Evolutionary conservation across 37 sponge, comb jelly and placozoan species (phyloP), one percentile per base, ranked within the genome.

Genomic region (Diacarnus erythraeanus): DNA sequence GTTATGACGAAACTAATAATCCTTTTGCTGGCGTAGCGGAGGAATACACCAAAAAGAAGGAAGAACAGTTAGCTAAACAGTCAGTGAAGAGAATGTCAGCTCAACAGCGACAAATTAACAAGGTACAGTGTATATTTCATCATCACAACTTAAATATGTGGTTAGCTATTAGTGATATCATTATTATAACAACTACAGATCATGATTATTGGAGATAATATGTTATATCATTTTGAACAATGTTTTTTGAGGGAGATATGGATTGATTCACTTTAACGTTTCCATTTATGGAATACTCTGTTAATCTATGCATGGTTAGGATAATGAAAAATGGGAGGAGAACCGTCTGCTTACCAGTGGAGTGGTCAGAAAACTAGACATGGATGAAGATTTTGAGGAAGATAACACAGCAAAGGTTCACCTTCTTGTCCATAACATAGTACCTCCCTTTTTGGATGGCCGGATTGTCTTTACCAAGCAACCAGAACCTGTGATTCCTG

Each of bases 381-480:
- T 84, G 34, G 90, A 91, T 75, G 93, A 94, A 21, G 91, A 96
- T 66, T 94, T 92, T 84, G 97, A 96, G 38, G 99, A 99, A 44
- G 99, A 96, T 39, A 65, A 77, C 12, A 91, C 78, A 38, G 93
- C 90, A 25, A 93, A 94, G 57, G 92, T 96, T 41, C 97, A 99
- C 72, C 90, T 99, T n/a, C 83, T 99, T 68, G 99, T 99, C 9
- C 95, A 94, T 59, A 97, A 99, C 78, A 89, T 96, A 35, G 97
- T 99, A 33, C 97, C 99, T 54, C 99, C 99, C 25, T 99, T 99
- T 74, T 91, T 99, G 60, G 97, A 96, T 74, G 99, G 99, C 0
- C 83, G 99, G 51, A 96, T 96, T 31, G 93, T 99, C 43, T 99
- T 94, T 73, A 96, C 99, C 57, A 79, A 79, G 69, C 68, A 79